Evolutionary conservation across 2,797 vertebrate genomes (phyloP), one percentile per base, ranked within the genome.

Genomic region (Macropodus opercularis): DNA sequence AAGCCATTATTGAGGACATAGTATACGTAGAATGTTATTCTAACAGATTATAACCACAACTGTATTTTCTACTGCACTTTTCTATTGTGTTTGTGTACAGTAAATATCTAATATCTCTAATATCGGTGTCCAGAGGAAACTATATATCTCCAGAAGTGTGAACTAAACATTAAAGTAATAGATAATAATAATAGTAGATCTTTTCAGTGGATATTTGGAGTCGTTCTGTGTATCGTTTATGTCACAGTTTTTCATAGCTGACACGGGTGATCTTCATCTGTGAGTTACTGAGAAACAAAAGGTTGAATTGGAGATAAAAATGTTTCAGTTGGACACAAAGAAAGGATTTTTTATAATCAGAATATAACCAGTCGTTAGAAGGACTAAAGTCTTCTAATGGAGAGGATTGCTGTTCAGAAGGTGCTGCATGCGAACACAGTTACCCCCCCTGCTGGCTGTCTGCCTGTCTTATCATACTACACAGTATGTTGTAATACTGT

Each of bases 31-130:
- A 87, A 87, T 88, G 82, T 86, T 86, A 84, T 75, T 82, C 67
- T 65, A 82, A 71, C 59, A 83, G 69, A 89, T 75, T 83, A 87
- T 87, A 69, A 69, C 76, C 67, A 69, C 42, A 84, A 89, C 57
- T 83, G 85, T 91, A 91, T 92, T 92, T 92, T 92, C 63, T 91
- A 89, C 73, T 77, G 81, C 79, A 86, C 81, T 86, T 90, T 87
- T 81, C 87, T 77, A 88, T 75, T 75, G 61, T 75, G 69, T 85
- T 84, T 79, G 77, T 85, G 77, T 82, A 75, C 41, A 69, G 57
- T 84, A 63, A 82, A 73, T 72, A 79, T 24, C 69, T 32, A 32
- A 32, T 39, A 18, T 72, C 43, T 75, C 36, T 49, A 50, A 69
- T 68, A 67, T 63, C 2, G 10, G 34, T 63, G 57, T 81, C 54